These are phyloP conservation scores for Microcaecilia unicolor DNA, from an alignment of 2,797 vertebrate species.

Conservation along the genomic window DNA sequence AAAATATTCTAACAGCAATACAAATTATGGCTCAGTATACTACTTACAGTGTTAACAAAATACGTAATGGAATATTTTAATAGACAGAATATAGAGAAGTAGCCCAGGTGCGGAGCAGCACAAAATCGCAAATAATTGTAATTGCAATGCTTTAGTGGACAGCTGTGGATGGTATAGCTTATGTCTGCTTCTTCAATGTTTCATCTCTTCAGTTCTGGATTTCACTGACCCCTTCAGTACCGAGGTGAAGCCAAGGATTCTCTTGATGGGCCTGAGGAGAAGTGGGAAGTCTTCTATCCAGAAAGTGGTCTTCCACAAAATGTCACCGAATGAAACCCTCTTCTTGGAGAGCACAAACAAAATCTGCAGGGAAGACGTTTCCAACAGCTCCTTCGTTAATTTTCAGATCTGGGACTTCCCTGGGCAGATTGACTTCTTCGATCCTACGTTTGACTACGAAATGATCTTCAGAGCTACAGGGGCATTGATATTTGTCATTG, in stretches of 20 bases:
- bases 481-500: slow-evolving; percentile 82
- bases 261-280: slow-evolving; percentile 85
- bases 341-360: slow-evolving; percentile 86
- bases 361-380: slow-evolving; percentile 81
- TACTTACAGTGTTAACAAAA: too few relatives aligned
- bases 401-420: slow-evolving; percentile 91
- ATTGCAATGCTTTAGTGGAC: too few relatives aligned
- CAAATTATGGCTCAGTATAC: too few relatives aligned
- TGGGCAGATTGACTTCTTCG: slow-evolving; percentile 84
- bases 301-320: slow-evolving; percentile 89
- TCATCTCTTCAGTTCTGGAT: slow-evolving; percentile 63
- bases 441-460: slow-evolving; percentile 83
- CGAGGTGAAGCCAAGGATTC: slow-evolving; percentile 85
- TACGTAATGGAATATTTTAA: too few relatives aligned
- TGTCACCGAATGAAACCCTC: slow-evolving; percentile 82
- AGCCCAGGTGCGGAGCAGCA: too few relatives aligned
- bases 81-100: too few relatives aligned
- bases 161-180: too few relatives aligned
- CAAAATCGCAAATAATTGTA: too few relatives aligned
- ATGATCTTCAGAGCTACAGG: slow-evolving; percentile 87
- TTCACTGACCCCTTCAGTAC: slow-evolving; percentile 76
- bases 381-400: slow-evolving; percentile 83
- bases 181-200: too few relatives aligned
- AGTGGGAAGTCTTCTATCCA: slow-evolving; percentile 93
- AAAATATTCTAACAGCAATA: too few relatives aligned